phyloP scores from a whole-genome alignment of 1,140 invertebrate genomes.

The Drosophila neocordata region DNA sequence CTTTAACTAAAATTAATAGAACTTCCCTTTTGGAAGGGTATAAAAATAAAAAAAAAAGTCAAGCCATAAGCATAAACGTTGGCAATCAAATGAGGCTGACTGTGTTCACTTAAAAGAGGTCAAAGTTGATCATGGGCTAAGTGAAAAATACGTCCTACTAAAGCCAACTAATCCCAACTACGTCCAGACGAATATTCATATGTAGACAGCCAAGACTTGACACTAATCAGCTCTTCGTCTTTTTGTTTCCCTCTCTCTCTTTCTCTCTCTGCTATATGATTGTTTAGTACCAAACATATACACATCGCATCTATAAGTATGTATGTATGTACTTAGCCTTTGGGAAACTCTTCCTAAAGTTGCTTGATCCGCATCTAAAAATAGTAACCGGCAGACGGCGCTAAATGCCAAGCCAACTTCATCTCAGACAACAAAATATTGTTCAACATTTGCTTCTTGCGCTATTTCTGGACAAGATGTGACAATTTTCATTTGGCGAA shows the following conservation, averaged over 20 bases:
- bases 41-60: constrained; percentile 22
- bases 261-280: constrained; percentile 26
- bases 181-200: constrained; percentile 45
- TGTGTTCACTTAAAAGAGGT: constrained; percentile 68
- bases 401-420: constrained; percentile 8
- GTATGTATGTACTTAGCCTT: too few relatives aligned
- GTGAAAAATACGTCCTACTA: constrained; percentile 33
- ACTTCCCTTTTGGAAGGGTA: constrained; percentile 12
- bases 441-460: not conserved
- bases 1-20: not conserved
- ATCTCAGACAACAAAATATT: constrained; percentile 4
- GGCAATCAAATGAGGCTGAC: constrained; percentile 70
- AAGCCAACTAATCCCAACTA: constrained; percentile 32
- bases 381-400: constrained; percentile 1
- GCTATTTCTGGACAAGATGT: constrained; percentile 14
- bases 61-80: constrained; percentile 67
- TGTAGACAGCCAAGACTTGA: constrained; percentile 42
- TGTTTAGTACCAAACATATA: constrained; percentile 43
- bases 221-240: constrained; percentile 49
- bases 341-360: not conserved
- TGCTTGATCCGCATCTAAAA: constrained; percentile 1
- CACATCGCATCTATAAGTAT: not conserved
- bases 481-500: constrained; percentile 16
- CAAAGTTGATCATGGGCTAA: constrained; percentile 69
- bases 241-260: constrained; percentile 4